Evolutionary conservation across 2,888 invertebrate species (phyloP).

Genomic region (Watsonalla binaria): DNA sequence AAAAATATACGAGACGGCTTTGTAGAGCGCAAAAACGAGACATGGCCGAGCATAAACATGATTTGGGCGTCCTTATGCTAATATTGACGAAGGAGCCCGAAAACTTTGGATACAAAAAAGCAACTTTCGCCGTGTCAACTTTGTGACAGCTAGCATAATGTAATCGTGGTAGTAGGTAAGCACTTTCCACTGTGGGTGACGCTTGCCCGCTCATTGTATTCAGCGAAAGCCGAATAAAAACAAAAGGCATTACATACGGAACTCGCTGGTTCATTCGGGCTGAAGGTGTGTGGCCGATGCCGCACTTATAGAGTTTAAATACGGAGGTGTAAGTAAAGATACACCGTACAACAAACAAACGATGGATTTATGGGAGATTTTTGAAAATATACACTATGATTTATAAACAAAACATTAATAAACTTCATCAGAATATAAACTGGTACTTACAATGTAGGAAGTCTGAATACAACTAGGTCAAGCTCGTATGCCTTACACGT

Average conservation of each 20-base stretch:
- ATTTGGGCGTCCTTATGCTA: constrained; percentile 25
- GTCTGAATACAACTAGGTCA: neutral
- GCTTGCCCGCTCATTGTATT: constrained; percentile 52
- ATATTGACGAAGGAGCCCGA: constrained; percentile 46
- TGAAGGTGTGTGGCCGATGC: constrained; percentile 11
- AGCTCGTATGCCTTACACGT: neutral
- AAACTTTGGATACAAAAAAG: constrained; percentile 49
- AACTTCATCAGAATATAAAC: neutral
- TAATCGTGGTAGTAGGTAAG: constrained; percentile 36
- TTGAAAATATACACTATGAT: neutral
- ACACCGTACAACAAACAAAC: neutral
- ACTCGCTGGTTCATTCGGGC: constrained; percentile 15
- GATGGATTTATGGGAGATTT: neutral
- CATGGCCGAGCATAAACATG: constrained; percentile 18
- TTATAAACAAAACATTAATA: neutral
- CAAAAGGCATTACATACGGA: constrained; percentile 49
- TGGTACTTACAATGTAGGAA: neutral
- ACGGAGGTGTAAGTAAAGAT: neutral
- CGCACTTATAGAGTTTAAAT: constrained; percentile 8
- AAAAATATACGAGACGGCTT: neutral
- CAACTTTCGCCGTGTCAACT: constrained; percentile 56
- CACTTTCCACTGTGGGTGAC: constrained; percentile 66
- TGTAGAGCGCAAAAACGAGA: constrained; percentile 4
- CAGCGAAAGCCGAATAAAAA: constrained; percentile 62
- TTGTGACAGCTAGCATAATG: constrained; percentile 33